Conservation (phyloP, 2,888 invertebrate species). For the Drosophila robusta region DNA sequence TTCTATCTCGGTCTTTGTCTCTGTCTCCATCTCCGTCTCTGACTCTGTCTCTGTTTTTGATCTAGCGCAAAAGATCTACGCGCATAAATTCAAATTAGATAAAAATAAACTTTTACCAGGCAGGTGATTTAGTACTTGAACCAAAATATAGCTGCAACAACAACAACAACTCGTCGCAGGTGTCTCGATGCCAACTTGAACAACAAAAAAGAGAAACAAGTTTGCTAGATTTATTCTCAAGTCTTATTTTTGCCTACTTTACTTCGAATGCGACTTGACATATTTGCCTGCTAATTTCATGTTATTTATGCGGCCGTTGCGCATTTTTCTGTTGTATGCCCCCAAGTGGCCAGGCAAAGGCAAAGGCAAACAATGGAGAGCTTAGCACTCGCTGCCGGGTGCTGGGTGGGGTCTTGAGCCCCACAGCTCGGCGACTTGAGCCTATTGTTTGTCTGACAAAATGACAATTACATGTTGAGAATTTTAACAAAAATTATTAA, state of each 20-base stretch:
- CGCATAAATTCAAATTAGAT: constrained; percentile 79
- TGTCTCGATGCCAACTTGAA: constrained; percentile 54
- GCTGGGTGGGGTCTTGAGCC: constrained; percentile 48
- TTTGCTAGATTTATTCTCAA: constrained; percentile 69
- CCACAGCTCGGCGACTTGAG: constrained; percentile 34
- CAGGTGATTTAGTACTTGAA: constrained; percentile 75
- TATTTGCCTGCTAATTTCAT: constrained; percentile 77
- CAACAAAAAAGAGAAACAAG: constrained; percentile 55
- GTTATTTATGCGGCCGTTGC: constrained; percentile 73
- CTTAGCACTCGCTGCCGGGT: constrained; percentile 38
- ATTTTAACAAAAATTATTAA: constrained; percentile 58
- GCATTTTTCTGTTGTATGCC: constrained; percentile 40
- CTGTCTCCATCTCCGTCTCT: constrained; percentile 1
- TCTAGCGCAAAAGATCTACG: constrained; percentile 68
- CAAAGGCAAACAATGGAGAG: constrained; percentile 75
- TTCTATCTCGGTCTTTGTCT: constrained; percentile 29
- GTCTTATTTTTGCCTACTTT: constrained; percentile 39
- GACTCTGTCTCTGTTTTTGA: constrained; percentile 42
- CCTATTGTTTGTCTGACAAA: constrained; percentile 76
- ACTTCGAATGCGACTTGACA: constrained; percentile 60
- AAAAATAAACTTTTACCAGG: constrained; percentile 58
- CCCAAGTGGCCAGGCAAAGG: constrained; percentile 30
- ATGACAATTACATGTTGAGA: constrained; percentile 78
- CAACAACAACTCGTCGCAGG: constrained; percentile 49
- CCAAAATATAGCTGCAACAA: constrained; percentile 47